A percentile compares a stretch with the other conserved stretches of the same genome.
These are phyloP conservation scores for Nephila pilipes DNA, from an alignment of 1,140 invertebrate species.

Conservation along the genomic window DNA sequence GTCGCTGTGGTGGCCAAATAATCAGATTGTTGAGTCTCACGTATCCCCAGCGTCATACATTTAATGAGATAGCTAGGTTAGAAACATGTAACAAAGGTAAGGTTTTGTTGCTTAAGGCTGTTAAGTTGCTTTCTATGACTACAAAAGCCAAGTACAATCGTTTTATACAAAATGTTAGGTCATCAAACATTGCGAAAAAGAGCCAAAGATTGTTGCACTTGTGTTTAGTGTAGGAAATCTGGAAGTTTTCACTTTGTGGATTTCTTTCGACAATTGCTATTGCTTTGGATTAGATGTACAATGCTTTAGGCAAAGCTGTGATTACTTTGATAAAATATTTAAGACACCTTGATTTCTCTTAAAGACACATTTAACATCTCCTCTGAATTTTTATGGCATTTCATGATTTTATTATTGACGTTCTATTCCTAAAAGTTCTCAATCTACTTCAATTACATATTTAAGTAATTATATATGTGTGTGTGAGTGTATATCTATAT, in stretches of 20 bases:
- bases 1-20: slow-evolving; percentile 14
- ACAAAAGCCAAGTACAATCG: slow-evolving; percentile 41
- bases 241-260: not conserved
- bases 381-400: not conserved
- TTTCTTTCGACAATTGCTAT: not conserved
- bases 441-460: too few species aligned
- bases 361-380: not conserved
- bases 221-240: slow-evolving; percentile 31
- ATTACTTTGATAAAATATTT: not conserved
- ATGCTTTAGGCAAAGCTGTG: not conserved
- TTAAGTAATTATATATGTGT: too few species aligned
- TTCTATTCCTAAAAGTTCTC: not conserved
- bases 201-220: not conserved
- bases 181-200: slow-evolving; percentile 1
- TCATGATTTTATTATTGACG: not conserved
- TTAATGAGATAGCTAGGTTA: slow-evolving; percentile 50
- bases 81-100: slow-evolving; percentile 11
- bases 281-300: not conserved
- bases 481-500: too few species aligned
- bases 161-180: slow-evolving; percentile 39
- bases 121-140: slow-evolving; percentile 33
- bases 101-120: slow-evolving; percentile 33
- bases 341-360: not conserved
- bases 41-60: slow-evolving; percentile 21
- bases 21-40: slow-evolving; percentile 42